Evolutionary conservation across 2,113 vertebrate species (phyloP).

Genomic region (Sinocyclocheilus rhinocerous): DNA sequence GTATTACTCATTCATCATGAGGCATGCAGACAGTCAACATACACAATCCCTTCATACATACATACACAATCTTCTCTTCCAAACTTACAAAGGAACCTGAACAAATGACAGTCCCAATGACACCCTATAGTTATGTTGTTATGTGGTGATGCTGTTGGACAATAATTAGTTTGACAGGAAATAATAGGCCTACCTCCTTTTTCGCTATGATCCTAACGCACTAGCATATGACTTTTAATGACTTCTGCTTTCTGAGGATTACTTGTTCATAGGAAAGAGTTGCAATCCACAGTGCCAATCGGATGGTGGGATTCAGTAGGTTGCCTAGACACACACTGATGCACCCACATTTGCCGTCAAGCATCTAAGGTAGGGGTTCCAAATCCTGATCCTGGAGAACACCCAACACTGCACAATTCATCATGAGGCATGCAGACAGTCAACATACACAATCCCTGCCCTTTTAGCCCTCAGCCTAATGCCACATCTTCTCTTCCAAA

Average conservation of each 20-base stretch:
- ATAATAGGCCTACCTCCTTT: not conserved
- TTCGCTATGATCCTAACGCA: not conserved
- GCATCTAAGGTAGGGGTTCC: not conserved
- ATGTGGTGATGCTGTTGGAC: not conserved
- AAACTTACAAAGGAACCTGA: not conserved
- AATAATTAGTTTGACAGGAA: not conserved
- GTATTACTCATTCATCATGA: constrained; percentile 71
- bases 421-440: constrained; percentile 61
- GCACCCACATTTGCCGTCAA: not conserved
- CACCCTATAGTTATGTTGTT: not conserved
- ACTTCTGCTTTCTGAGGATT: not conserved
- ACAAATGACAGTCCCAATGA: not conserved
- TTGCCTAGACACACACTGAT: not conserved
- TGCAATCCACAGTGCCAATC: not conserved
- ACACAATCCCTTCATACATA: too few species aligned
- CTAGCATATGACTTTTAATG: not conserved
- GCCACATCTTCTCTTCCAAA: constrained; percentile 65
- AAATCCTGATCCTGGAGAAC: not conserved
- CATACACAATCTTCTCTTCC: constrained; percentile 68
- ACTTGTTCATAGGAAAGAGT: not conserved
- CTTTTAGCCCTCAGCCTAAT: too few species aligned
- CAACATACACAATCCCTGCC: constrained; percentile 58
- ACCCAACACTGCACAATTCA: constrained; percentile 35
- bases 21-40: constrained; percentile 61
- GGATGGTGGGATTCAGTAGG: not conserved